Conservation (phyloP, 2,888 invertebrate genomes). For the Drosophila histrio region DNA sequence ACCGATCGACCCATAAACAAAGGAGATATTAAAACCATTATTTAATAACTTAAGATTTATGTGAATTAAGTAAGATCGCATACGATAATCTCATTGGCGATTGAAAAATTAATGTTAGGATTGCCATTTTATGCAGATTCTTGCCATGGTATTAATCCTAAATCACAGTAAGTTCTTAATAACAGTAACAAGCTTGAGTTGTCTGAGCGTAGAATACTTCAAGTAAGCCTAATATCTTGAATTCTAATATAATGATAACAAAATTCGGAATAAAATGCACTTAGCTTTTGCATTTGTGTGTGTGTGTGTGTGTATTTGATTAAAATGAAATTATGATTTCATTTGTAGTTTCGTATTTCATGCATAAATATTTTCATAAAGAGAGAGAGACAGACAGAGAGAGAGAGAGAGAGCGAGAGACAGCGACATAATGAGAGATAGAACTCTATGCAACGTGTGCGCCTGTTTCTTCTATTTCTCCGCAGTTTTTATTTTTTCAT, state of each 20-base stretch:
- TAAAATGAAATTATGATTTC: constrained; percentile 63
- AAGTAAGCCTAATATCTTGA: not conserved
- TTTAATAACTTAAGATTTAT: too few species aligned
- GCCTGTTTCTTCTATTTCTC: not conserved
- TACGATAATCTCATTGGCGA: too few species aligned
- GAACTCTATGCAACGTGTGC: constrained; percentile 6
- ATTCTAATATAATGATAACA: not conserved
- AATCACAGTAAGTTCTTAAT: not conserved
- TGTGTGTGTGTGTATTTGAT: constrained; percentile 4
- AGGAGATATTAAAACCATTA: too few species aligned
- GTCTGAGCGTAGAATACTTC: not conserved
- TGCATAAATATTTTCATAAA: constrained; percentile 55
- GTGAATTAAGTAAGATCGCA: too few species aligned
- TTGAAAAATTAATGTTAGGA: too few species aligned
- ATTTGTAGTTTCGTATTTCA: constrained; percentile 50
- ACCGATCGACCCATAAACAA: too few species aligned
- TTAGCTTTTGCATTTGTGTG: not conserved
- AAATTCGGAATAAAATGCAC: not conserved
- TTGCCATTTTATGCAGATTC: too few species aligned
- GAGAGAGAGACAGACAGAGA: not conserved
- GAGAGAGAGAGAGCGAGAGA: not conserved
- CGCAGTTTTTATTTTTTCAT: not conserved
- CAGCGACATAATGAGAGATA: not conserved
- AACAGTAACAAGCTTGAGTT: too few species aligned
- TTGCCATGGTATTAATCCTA: too few species aligned